phyloP scores from a whole-genome alignment of 2,113 vertebrate species.

The Sinocyclocheilus grahami region DNA sequence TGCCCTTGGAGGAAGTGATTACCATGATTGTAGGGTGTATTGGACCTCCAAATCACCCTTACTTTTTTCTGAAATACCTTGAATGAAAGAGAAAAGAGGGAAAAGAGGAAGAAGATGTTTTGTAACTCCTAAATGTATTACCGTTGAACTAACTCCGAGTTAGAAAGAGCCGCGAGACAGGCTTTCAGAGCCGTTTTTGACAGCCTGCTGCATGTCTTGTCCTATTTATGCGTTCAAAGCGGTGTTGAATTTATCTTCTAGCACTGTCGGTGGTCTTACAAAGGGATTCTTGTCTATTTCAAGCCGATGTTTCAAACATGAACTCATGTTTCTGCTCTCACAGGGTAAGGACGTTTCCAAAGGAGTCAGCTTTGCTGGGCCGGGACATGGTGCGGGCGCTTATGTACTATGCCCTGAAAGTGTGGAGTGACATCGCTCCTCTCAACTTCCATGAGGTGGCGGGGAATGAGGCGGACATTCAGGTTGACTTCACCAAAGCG shows the following conservation, averaged over 20 bases:
- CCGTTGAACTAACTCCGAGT: slow-evolving; percentile 9
- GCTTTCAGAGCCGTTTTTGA: background rate
- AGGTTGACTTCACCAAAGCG: slow-evolving; percentile 93
- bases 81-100: background rate
- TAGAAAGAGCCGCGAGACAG: background rate
- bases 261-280: background rate
- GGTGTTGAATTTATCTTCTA: background rate
- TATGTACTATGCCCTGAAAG: slow-evolving; percentile 95
- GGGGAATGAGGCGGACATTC: slow-evolving; percentile 88
- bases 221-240: background rate
- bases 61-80: background rate
- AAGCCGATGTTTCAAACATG: background rate
- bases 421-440: slow-evolving; percentile 93
- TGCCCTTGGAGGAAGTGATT: slow-evolving; percentile 42
- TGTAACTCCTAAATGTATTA: slow-evolving; percentile 28
- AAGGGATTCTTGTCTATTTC: background rate
- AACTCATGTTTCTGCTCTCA: slow-evolving; percentile 8
- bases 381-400: slow-evolving; percentile 91
- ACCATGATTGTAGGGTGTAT: slow-evolving; percentile 36
- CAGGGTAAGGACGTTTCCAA: slow-evolving; percentile 91
- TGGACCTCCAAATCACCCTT: background rate
- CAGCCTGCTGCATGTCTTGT: background rate
- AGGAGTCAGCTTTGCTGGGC: slow-evolving; percentile 83
- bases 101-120: background rate
- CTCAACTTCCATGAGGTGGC: slow-evolving; percentile 97